Base-by-base conservation (phyloP, 1,140 invertebrate species). In the Olivierus martensii region DNA sequence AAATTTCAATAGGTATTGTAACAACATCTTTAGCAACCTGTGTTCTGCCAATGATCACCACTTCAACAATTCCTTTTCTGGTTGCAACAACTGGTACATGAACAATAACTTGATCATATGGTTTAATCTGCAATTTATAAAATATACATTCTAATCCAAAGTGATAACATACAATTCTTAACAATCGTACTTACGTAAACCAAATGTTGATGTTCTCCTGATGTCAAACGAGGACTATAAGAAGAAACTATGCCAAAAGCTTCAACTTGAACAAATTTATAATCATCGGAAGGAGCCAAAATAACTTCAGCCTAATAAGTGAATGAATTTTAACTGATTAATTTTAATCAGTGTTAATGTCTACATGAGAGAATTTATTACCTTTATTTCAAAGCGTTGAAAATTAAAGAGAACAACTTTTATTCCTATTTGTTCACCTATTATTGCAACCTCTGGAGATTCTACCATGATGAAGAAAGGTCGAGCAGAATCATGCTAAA, bases 361-460 rank as follows among this genome's bases (percentile, higher is more conserved):
- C n/a, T 9, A 11, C n/a, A 38, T 38, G 10, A 38, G 37, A n/a
- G 10, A 38, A 38, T 38, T 11, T 1, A 28, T 14, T 58, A 59
- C 57, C 45, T 56, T 53, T 11, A 61, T 59, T 51, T 71, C 68
- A 14, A 65, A 60, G 47, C 63, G 62, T 61, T 72, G 71, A 55
- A 74, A 71, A 61, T 79, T 80, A 54, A 75, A 74, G 7, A 78
- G 63, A 14, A 73, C 66, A 0, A 77, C 67, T 17, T 75, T 60
- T 0, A 79, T 59, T 3, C 74, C 73, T 19, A 80, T 60, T 55
- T 77, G 76, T 63, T 80, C 78, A n/a, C 78, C 78, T 34, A 72
- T 62, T 4, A 71, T 63, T 51, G 75, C 70, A 18, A 63, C 51
- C 3, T 65, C 52, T 5, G 77, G 75, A 5, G 71, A 68, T 58